A percentile compares a stretch with the other conserved stretches of the same genome.
Evolutionary conservation across 2,888 invertebrate genomes (phyloP).

Genomic region (Tribolium freemani): DNA sequence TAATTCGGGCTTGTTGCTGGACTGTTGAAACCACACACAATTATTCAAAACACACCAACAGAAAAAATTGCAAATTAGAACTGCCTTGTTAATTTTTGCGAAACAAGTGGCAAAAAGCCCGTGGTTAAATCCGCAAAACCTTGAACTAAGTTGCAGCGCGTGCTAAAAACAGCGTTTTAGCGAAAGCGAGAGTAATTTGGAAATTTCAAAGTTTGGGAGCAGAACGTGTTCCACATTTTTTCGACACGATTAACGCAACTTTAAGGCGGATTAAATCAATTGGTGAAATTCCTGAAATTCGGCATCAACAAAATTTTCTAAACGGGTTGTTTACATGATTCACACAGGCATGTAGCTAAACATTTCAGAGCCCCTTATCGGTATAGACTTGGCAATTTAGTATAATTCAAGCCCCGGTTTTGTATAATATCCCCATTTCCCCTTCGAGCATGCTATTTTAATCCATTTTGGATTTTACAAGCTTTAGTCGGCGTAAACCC

Average conservation of each 20-base stretch:
- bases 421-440: conserved; percentile 16
- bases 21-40: not conserved
- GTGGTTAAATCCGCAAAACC: not conserved
- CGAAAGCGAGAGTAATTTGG: not conserved
- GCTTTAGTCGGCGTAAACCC: not conserved
- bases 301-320: not conserved
- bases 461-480: conserved; percentile 13
- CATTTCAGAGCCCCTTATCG: not conserved
- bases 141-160: not conserved
- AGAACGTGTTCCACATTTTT: not conserved
- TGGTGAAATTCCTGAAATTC: not conserved
- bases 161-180: no score
- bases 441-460: conserved; percentile 5
- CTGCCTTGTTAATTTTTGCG: not conserved
- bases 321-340: not conserved
- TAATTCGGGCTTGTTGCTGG: not conserved
- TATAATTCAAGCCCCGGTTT: conserved; percentile 4
- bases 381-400: not conserved
- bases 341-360: not conserved
- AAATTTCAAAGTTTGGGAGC: not conserved
- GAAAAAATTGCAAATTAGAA: not conserved
- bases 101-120: not conserved
- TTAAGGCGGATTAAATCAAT: not conserved
- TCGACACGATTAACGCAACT: not conserved
- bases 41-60: not conserved